Base-by-base conservation (phyloP, 2,888 invertebrate species). In the Caenorhabditis sp. region DNA sequence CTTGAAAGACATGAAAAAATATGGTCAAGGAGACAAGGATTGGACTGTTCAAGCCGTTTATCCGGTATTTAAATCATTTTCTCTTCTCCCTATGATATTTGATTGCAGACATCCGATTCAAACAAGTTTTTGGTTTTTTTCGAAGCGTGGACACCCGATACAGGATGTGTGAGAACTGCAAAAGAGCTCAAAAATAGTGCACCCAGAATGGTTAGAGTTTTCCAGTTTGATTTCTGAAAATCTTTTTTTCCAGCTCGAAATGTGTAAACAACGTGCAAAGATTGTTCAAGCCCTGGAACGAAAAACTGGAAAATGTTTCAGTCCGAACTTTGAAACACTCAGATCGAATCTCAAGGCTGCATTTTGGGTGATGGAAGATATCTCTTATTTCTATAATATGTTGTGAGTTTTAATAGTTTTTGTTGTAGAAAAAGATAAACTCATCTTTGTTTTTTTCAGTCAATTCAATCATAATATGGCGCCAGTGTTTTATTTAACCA, bases 71-170 rank as follows among this genome's bases (percentile, higher is more conserved):
- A 31, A n/a, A n/a, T n/a, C n/a, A n/a, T n/a, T n/a, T n/a, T n/a
- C n/a, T n/a, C n/a, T n/a, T n/a, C n/a, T n/a, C n/a, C n/a, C n/a
- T n/a, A 31, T 7, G 10, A 31, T 7, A 10, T 31, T 31, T 31
- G 10, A n/a, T 59, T 59, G 4, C 58, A 59, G 58, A 59, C 25
- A 5, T 20, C 21, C 3, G 31, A 49, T 10, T 14, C 38, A 26
- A 1, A 25, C 3, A n/a, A 43, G 5, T 25, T 10, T n/a, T 5
- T 49, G 1, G 56, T 67, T 1, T 20, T 59, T 17, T 71, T 67
- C 57, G 70, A 66, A 26, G 70, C 66, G 17, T 71, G 70, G 70
- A 38, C 59, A 27, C 26, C 20, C n/a, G 5, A 43, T 14, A 59
- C 59, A 14, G 23, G 12, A 8, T 14, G 4, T 2, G 14, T 38